Evolutionary conservation across 2,797 vertebrate genomes (phyloP).

Genomic region (Melopsittacus undulatus): DNA sequence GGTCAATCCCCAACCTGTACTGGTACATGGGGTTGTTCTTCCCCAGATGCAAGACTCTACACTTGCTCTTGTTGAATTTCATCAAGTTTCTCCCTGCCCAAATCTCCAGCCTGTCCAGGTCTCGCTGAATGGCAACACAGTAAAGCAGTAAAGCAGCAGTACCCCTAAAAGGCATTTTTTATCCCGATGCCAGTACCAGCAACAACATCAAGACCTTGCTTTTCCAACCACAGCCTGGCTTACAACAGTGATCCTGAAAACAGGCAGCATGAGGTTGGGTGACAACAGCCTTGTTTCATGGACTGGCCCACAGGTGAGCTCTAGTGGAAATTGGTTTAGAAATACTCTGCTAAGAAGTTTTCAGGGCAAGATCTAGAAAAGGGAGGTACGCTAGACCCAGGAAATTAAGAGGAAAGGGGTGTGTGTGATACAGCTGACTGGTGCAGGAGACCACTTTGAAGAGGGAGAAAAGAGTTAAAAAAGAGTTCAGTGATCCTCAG

Average conservation of each 20-base stretch:
- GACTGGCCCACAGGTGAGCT: neutral
- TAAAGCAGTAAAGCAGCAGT: neutral
- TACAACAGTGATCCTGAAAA: neutral
- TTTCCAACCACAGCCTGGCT: neutral
- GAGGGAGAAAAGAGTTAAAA: neutral
- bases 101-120: no score
- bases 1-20: no score
- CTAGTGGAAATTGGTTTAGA: neutral
- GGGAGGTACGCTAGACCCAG: rapidly evolving
- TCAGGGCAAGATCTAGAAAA: neutral
- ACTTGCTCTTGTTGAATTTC: no score
- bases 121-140: no score
- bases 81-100: no score
- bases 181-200: neutral
- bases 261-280: rapidly evolving
- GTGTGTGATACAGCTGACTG: neutral
- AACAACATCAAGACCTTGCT: neutral
- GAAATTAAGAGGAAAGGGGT: neutral
- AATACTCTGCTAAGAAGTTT: neutral
- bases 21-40: no score
- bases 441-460: neutral
- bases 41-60: no score
- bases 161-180: neutral
- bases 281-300: neutral
- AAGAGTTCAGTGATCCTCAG: neutral